Conservation (phyloP, 2,797 vertebrate species). For the Taenioides sp. region DNA sequence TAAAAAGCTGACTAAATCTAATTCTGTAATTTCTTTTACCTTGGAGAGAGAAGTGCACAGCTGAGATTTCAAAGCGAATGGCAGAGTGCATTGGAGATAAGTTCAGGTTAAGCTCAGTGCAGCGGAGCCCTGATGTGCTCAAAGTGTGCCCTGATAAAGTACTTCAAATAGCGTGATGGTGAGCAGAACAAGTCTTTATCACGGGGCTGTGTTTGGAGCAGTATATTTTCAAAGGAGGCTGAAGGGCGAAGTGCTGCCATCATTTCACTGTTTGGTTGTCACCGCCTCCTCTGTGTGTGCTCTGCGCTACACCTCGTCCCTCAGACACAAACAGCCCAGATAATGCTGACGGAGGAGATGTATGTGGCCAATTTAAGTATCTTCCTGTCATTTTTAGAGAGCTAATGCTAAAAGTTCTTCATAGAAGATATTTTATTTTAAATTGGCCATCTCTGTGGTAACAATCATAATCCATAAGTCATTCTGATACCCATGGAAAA, state of each 20-base stretch:
- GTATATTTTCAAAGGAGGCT: conserved; percentile 58
- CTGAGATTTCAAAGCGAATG: not conserved
- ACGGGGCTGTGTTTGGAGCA: conserved; percentile 30
- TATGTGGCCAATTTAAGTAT: conserved; percentile 16
- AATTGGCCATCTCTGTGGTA: no score
- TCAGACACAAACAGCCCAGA: conserved; percentile 4
- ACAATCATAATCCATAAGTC: no score
- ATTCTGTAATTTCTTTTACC: not conserved
- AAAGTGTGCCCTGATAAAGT: conserved; percentile 41
- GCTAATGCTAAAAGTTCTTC: no score
- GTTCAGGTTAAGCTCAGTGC: not conserved
- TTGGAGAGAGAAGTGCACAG: not conserved
- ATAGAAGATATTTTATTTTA: no score
- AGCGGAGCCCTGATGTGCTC: not conserved
- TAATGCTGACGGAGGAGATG: conserved; percentile 38
- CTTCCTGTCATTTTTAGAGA: no score
- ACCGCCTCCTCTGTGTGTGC: conserved; percentile 10
- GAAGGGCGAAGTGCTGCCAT: conserved; percentile 58
- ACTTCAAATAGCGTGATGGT: conserved; percentile 40
- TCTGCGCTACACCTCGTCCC: not conserved
- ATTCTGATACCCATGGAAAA: no score
- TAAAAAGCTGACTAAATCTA: not conserved
- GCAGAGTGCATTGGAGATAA: not conserved
- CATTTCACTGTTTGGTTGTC: conserved; percentile 53
- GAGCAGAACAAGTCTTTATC: conserved; percentile 49